Base-by-base conservation (phyloP, 2,888 invertebrate genomes). In the Sinopyrophorus schimmeli region DNA sequence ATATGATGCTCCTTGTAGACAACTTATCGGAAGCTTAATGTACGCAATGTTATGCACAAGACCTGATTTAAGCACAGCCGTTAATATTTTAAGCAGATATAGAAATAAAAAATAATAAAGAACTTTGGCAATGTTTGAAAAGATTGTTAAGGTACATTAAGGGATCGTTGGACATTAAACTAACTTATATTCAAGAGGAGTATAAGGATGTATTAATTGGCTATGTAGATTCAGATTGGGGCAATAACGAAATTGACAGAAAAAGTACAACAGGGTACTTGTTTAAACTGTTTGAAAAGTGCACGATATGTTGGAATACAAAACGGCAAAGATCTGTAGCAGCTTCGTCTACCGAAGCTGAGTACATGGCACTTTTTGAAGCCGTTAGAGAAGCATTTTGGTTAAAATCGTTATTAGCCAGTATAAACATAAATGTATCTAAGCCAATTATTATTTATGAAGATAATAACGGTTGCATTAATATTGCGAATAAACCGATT, bases 401-500 rank as follows among this genome's bases (percentile, higher is more conserved):
- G 63, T 40, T 68, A 23, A 66, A 62, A 48, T 62, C 61, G 17
- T 54, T 62, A 26, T 55, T 53, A 41, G 26, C 2, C 14, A 61
- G 59, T 38, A 60, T 67, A 6, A 53, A 60, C 47, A 32, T 62
- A 31, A 18, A 56, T 20, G 47, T 56, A 24, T 11, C 12, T 12
- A 17, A 53, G 23, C 57, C 57, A 16, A 60, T 62, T 20, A 10
- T 41, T 10, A 58, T 62, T 20, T 63, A 46, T 48, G 65, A 69
- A 54, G 67, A 69, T 51, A 68, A 68, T 51, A 62, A 60, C 46
- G 61, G 65, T 7, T 66, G 64, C 41, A 67, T 67, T 9, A 60
- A 53, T 49, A 64, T 64, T 23, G 65, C 62, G 9, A 67, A 63
- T 24, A 63, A 62, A 54, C 62, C 60, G 10, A 40, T 47, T 7